These are phyloP conservation scores for Helogale parvula DNA, from an alignment of 2,113 vertebrate genomes.

Conservation along the genomic window DNA sequence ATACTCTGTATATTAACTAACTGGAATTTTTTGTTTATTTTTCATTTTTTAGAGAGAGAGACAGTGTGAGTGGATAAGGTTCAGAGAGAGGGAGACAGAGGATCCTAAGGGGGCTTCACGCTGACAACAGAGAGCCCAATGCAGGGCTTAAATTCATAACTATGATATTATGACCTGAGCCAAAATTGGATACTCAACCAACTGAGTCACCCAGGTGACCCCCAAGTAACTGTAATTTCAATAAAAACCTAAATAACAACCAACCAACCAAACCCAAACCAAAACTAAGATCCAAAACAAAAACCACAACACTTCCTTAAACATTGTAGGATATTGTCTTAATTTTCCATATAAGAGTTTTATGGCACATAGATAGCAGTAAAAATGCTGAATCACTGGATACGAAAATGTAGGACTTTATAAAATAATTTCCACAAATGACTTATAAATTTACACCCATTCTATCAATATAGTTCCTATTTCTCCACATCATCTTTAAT, in stretches of 20 bases:
- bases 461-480: not conserved
- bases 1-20: not conserved
- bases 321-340: not conserved
- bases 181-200: no score
- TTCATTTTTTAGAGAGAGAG: no score
- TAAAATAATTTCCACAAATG: not conserved
- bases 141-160: no score
- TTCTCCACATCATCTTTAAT: not conserved
- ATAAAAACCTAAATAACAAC: not conserved
- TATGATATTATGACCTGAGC: no score
- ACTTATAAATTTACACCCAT: not conserved
- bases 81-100: no score
- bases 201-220: no score
- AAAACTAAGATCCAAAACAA: not conserved
- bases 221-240: not conserved
- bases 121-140: no score
- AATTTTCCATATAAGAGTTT: not conserved
- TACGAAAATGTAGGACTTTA: not conserved
- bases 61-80: no score
- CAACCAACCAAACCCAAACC: not conserved
- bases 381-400: not conserved
- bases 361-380: not conserved
- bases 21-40: not conserved
- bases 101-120: no score
- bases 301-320: not conserved